Conservation (phyloP, 2,888 invertebrate species). For the Girardia tigrina region DNA sequence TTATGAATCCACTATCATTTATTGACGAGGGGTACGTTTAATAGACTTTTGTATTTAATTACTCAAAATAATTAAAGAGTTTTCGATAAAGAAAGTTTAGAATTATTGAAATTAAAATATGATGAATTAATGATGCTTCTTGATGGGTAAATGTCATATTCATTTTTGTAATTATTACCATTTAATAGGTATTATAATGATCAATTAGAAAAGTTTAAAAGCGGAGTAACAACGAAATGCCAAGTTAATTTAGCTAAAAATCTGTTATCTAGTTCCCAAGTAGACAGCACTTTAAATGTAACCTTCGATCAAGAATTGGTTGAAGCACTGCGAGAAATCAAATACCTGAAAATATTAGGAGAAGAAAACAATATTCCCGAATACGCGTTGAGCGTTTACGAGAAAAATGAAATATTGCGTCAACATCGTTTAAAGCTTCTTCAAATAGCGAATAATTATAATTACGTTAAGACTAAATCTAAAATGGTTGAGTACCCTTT, state of each 20-base stretch:
- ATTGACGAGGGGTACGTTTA: conserved; percentile 21
- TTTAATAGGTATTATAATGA: not conserved
- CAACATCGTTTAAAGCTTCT: conserved; percentile 56
- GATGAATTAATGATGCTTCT: conserved; percentile 21
- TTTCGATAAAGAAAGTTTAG: not conserved
- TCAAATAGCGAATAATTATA: conserved; percentile 60
- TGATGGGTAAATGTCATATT: not conserved
- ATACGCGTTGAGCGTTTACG: conserved; percentile 60
- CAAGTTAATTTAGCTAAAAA: conserved; percentile 10
- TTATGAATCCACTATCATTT: conserved; percentile 24
- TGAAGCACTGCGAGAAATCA: conserved; percentile 72
- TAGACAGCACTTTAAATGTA: conserved; percentile 16
- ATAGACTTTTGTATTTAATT: not conserved
- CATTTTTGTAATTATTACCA: not conserved
- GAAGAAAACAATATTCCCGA: conserved; percentile 58
- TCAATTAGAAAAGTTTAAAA: not conserved
- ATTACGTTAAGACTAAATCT: conserved; percentile 65
- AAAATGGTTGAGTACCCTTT: conserved; percentile 72
- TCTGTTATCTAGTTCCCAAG: not conserved
- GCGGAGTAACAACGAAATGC: not conserved
- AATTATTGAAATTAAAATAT: not conserved
- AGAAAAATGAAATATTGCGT: conserved; percentile 65
- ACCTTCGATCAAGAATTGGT: conserved; percentile 52
- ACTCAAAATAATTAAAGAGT: not conserved
- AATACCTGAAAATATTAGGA: conserved; percentile 64